Percentiles rank a stretch among this genome's conserved stretches.
phyloP scores from a whole-genome alignment of 2,113 vertebrate genomes.

The Typhlomys cinereus region DNA sequence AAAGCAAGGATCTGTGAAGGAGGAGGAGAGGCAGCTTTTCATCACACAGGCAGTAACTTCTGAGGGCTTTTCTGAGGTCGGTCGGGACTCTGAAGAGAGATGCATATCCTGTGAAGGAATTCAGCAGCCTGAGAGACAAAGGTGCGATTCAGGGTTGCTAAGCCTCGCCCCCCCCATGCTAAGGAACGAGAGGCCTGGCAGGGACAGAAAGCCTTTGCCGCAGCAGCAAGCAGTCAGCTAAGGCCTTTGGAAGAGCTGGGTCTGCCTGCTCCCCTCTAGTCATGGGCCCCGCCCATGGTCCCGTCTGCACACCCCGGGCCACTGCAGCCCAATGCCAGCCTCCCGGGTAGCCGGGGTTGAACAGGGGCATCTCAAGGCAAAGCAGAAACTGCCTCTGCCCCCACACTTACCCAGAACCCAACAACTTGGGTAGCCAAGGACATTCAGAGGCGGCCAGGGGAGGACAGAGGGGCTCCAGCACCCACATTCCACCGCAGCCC shows the following conservation, averaged over 20 bases:
- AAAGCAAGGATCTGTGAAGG: background rate
- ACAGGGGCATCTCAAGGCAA: too few species aligned
- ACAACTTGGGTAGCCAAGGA: too few species aligned
- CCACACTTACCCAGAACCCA: too few species aligned
- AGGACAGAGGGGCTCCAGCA: too few species aligned
- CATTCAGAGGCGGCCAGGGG: too few species aligned
- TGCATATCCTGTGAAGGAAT: rapidly evolving
- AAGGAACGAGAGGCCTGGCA: rapidly evolving
- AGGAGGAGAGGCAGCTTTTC: background rate
- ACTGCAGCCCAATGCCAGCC: rapidly evolving
- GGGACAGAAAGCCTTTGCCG: rapidly evolving
- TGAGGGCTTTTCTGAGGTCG: rapidly evolving
- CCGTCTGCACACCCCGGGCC: rapidly evolving
- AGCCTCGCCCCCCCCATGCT: background rate
- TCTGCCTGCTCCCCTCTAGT: rapidly evolving
- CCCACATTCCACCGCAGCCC: rapidly evolving
- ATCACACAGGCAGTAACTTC: background rate
- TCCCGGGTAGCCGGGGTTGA: background rate
- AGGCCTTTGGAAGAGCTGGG: rapidly evolving
- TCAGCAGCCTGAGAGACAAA: too few species aligned
- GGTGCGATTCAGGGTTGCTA: rapidly evolving
- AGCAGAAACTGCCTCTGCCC: background rate
- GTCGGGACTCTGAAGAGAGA: rapidly evolving
- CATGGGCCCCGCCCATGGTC: rapidly evolving
- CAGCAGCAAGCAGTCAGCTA: rapidly evolving